These are phyloP conservation scores for Sphenopsis melanotis DNA, from an alignment of 2,797 vertebrate species.

Conservation along the genomic window DNA sequence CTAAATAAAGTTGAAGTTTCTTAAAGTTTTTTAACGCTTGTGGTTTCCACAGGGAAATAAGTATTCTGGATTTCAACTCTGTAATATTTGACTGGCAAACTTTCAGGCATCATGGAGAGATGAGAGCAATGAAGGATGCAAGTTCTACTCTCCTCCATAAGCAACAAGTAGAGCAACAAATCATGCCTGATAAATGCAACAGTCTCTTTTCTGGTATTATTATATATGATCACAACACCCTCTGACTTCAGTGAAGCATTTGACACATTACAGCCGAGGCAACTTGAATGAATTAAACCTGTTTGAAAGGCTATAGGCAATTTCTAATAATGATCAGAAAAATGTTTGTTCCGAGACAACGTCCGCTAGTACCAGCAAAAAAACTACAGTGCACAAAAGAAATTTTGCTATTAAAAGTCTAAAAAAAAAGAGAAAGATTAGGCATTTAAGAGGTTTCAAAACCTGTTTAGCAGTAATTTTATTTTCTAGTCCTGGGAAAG, in stretches of 20 bases:
- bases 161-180: background rate
- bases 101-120: background rate
- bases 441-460: background rate
- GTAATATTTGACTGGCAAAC: background rate
- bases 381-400: background rate
- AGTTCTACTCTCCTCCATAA: background rate
- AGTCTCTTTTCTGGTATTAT: background rate
- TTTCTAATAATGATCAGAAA: background rate
- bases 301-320: background rate
- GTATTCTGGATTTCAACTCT: background rate
- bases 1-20: background rate
- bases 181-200: background rate
- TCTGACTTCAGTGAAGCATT: background rate
- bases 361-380: background rate
- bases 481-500: background rate
- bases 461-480: background rate
- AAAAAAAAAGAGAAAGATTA: background rate
- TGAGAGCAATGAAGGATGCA: background rate
- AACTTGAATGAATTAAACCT: background rate
- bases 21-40: background rate
- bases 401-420: background rate
- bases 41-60: background rate
- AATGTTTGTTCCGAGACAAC: background rate
- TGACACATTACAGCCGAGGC: background rate
- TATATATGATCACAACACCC: background rate